Conservation (phyloP, 1,140 invertebrate species). For the Bemisia tabaci region DNA sequence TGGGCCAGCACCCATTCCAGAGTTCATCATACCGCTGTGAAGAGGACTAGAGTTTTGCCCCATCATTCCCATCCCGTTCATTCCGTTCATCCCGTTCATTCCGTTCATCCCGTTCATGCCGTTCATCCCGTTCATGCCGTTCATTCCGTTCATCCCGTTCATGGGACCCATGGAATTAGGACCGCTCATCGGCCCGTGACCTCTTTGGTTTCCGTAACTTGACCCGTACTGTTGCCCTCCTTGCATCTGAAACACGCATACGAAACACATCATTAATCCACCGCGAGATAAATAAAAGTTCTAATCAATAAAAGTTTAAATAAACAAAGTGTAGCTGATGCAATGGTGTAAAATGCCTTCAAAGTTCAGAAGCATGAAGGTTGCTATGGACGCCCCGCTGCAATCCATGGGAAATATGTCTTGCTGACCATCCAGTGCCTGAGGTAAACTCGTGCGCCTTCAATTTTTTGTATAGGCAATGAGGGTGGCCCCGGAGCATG, state of each 20-base stretch:
- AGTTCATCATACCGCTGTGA: slow-evolving; percentile 46
- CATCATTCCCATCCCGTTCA: slow-evolving; percentile 35
- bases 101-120: slow-evolving; percentile 19
- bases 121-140: slow-evolving; percentile 30
- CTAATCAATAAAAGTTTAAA: no score
- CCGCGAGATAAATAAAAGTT: no score
- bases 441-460: no score
- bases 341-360: no score
- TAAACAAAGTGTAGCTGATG: no score
- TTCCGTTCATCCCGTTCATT: slow-evolving; percentile 35
- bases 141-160: slow-evolving; percentile 14
- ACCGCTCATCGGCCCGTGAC: slow-evolving; percentile 32
- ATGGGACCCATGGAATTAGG: neutral
- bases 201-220: slow-evolving; percentile 38
- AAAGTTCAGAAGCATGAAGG: no score
- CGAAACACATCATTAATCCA: no score
- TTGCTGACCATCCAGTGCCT: no score
- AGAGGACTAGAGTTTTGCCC: slow-evolving; percentile 27
- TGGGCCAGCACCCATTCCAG: slow-evolving; percentile 32
- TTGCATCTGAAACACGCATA: slow-evolving; percentile 30
- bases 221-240: slow-evolving; percentile 31
- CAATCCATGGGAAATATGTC: no score
- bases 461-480: no score
- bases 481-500: no score
- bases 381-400: no score